Conservation (phyloP, 2,113 vertebrate species). For the Campylomormyrus numenius region DNA sequence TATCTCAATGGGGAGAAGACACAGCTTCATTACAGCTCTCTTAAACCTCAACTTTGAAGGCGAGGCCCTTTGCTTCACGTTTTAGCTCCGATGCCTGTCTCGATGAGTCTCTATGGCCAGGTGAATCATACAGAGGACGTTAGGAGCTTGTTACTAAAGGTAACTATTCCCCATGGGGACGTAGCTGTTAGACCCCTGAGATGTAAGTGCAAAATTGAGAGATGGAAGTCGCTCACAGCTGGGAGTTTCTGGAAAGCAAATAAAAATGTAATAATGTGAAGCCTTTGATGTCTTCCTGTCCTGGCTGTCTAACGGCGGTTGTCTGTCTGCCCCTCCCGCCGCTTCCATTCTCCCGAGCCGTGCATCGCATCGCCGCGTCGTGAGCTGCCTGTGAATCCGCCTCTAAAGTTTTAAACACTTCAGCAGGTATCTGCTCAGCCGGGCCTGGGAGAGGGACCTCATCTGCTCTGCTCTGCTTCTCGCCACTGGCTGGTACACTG, state of each 20-base stretch:
- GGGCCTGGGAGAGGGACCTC: neutral
- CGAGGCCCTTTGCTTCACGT: neutral
- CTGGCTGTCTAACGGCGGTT: neutral
- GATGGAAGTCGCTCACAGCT: neutral
- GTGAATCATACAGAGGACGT: neutral
- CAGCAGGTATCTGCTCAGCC: neutral
- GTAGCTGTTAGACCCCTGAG: neutral
- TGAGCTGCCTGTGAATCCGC: neutral
- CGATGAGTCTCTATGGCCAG: neutral
- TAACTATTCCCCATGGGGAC: neutral
- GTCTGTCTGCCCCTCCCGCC: neutral
- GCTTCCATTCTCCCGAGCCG: neutral
- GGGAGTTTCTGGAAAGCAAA: neutral
- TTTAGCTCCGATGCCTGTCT: neutral
- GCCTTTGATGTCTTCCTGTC: neutral
- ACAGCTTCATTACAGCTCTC: neutral
- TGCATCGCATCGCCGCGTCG: neutral
- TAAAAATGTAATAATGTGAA: neutral
- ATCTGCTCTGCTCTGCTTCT: neutral
- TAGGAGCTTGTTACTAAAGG: neutral
- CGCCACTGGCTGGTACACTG: neutral
- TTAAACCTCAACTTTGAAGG: neutral
- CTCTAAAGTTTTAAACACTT: slow-evolving; percentile 19
- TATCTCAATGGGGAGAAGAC: neutral
- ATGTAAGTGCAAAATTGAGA: neutral